Base-by-base conservation (phyloP, 2,113 vertebrate genomes). In the Lasiurus borealis region DNA sequence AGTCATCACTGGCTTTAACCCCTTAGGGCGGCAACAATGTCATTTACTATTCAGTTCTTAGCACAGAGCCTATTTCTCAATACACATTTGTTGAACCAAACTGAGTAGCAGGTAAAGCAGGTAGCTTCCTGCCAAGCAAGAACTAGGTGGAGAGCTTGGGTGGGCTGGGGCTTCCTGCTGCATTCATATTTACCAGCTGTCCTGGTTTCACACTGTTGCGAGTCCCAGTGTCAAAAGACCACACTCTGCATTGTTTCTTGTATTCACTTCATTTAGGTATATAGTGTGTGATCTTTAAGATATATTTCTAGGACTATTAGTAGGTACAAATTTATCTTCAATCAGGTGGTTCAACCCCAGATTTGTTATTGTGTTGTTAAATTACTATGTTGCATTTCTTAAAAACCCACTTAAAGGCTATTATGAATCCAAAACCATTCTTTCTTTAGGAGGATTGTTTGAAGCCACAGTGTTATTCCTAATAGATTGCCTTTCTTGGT, bases 371-470 rank as follows among this genome's bases (percentile, higher is more conserved):
- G 73, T 48, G 23, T 46, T 86, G 75, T 93, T 78, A 89, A 90
- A 92, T 68, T 66, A 77, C 40, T 52, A 59, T 25, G 11, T 34
- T 75, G 16, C 16, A 12, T 85, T 86, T 73, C 71, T 93, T 31
- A 92, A 94, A 94, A 73, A 16, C 12, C 52, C 71, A n/a, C n/a
- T 82, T 76, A 15, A 84, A 88, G 68, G 25, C 34, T 92, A 71
- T 83, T 50, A n/a, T 10, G 40, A 83, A 68, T n/a, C 62, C 34
- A 90, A 83, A 90, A 44, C 40, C 44, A 34, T 46, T 81, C 77
- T 91, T 93, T 72, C 57, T 85, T 83, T 68, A 46, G 29, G 73
- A 88, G n/a, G 76, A 66, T 50, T 73, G 23, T 84, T 95, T 62
- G 64, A 66, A 92, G 48, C 10, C 52, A 92, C 8, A 6, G 27